Evolutionary conservation across 2,888 invertebrate genomes (phyloP), one percentile per base, ranked within the genome.

Genomic region (Drosophila meridiana): DNA sequence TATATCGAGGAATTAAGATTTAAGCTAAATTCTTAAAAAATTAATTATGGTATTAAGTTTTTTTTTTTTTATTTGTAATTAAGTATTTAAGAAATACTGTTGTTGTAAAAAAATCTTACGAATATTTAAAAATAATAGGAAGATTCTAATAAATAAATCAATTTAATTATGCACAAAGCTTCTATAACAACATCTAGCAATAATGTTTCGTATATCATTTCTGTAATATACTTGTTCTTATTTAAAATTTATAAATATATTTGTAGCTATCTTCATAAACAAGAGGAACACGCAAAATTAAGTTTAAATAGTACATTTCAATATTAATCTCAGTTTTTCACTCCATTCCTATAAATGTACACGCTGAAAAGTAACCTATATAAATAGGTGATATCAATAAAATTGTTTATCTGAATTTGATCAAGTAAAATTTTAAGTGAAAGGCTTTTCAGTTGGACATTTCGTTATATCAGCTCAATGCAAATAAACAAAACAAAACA

Each of bases 381-480:
- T 28, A 47, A 14, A 14, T 3, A 20, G 20, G 20, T 20, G 20
- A 20, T 20, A 14, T 3, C 20, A 32, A 48, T 32, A n/a, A 11
- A 34, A 52, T 0, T 1, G 9, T 34, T 13, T 34, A 52, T 52
- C 52, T 55, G 14, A 38, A n/a, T 55, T 36, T 8, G 55, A 55
- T 38, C 8, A 28, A 38, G 14, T 38, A 14, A 38, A 13, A 32
- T 38, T 53, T 14, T 30, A 57, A 47, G 5, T 32, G 52, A 26
- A 32, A 42, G 32, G 52, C 69, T 58, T 68, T 56, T 69, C 55
- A 20, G 26, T 8, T 26, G 5, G 20, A 20, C 14, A 36, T 57
- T 34, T 32, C 26, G 11, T 5, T 20, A 7, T 70, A 69, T 76
- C 63, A 75, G 69, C n/a, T 38, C 9, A 62, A 58, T 72, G 61